A percentile compares a stretch with the other conserved stretches of the same genome.
These are phyloP conservation scores for Diphyllodes magnificus DNA, from an alignment of 2,113 vertebrate species.

Conservation along the genomic window DNA sequence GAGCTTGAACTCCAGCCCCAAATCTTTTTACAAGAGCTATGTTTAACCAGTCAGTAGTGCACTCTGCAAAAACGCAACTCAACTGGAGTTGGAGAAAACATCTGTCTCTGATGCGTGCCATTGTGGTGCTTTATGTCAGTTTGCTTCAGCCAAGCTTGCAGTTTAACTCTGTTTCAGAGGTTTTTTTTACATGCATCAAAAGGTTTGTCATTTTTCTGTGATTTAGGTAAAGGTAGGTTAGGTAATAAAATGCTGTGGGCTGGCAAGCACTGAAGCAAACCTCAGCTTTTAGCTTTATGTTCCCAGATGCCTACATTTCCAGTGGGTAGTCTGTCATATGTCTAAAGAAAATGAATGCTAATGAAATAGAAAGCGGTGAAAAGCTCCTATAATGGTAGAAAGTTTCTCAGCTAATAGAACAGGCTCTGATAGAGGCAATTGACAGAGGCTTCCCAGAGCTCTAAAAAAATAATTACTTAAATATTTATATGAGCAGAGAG, in stretches of 20 bases:
- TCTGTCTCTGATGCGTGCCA: constrained; percentile 16
- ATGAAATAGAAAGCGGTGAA: constrained; percentile 57
- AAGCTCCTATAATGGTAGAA: constrained; percentile 24
- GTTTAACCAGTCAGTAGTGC: not conserved
- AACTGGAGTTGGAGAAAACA: constrained; percentile 45
- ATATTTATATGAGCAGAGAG: constrained; percentile 2
- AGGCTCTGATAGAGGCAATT: not conserved
- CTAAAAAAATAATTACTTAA: constrained; percentile 32
- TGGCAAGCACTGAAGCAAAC: constrained; percentile 60
- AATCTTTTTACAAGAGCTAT: not conserved
- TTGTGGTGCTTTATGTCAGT: constrained; percentile 56
- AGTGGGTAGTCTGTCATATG: constrained; percentile 39
- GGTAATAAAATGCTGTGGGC: constrained; percentile 54
- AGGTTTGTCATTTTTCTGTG: constrained; percentile 61
- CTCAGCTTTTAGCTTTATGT: constrained; percentile 58
- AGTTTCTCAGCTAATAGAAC: constrained; percentile 34
- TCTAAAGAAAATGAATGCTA: constrained; percentile 59
- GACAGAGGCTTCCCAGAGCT: not conserved
- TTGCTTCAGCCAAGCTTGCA: constrained; percentile 57
- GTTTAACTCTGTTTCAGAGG: constrained; percentile 34
- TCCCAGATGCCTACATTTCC: constrained; percentile 60
- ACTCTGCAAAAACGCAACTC: not conserved
- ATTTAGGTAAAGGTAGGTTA: constrained; percentile 62
- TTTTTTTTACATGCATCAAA: constrained; percentile 40
- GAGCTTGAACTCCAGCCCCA: constrained; percentile 31